Conservation (phyloP, 2,797 vertebrate species). For the Bradypodion pumilum region DNA sequence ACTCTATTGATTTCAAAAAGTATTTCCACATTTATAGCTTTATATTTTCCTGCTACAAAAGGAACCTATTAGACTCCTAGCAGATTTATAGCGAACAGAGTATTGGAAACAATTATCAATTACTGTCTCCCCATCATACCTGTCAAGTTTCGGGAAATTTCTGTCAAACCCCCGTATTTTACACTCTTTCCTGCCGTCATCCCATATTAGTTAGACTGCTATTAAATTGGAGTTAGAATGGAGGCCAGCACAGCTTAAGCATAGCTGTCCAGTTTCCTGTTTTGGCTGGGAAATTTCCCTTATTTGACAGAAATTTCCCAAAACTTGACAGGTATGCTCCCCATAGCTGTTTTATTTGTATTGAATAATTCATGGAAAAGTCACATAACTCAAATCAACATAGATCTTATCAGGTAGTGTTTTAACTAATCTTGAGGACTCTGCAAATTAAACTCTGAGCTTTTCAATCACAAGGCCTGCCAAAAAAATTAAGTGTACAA, state of each 20-base stretch:
- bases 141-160: too few species aligned
- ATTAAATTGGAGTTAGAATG: too few species aligned
- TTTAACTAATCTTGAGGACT: slow-evolving; percentile 10
- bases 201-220: too few species aligned
- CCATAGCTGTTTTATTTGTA: not conserved
- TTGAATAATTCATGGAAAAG: slow-evolving; percentile 34
- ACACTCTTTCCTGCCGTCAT: too few species aligned
- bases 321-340: too few species aligned
- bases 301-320: too few species aligned
- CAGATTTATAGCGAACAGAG: not conserved
- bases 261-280: too few species aligned
- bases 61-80: not conserved
- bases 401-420: slow-evolving; percentile 25
- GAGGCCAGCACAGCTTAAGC: too few species aligned
- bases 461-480: not conserved
- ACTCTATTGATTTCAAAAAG: not conserved
- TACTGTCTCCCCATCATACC: not conserved
- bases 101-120: not conserved
- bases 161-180: too few species aligned
- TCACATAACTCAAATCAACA: slow-evolving; percentile 7
- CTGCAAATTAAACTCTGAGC: not conserved
- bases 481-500: slow-evolving; percentile 25
- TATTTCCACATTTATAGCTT: not conserved
- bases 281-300: too few species aligned
- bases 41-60: not conserved